Base-by-base conservation (phyloP, 2,888 invertebrate species). In the Archips xylosteana region DNA sequence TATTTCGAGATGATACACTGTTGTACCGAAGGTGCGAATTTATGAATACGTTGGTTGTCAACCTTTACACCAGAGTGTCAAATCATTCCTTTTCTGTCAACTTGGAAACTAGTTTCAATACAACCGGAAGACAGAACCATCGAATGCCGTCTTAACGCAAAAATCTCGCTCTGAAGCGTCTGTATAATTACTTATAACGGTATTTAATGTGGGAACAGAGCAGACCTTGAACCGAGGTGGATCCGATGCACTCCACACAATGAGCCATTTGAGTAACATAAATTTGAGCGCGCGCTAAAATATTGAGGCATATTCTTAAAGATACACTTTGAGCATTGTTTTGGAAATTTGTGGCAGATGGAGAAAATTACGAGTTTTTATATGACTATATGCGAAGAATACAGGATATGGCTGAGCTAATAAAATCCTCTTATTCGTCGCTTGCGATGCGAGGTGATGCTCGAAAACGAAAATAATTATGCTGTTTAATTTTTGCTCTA, bases 161-260 rank as follows among this genome's bases (percentile, higher is more conserved):
- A 71, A 71, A 70, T 42, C 63, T 70, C 63, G 36, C n/a, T 70
- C 3, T 39, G 9, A 47, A 64, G 61, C 32, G 23, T 36, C 65
- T 45, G 34, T 59, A 23, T 60, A 61, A 59, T 64, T 59, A 57
- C 42, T 42, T 32, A 39, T 54, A 71, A 59, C 65, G 64, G 71
- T 10, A 64, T 64, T 63, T 63, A 63, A 45, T 70, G 70, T 70
- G 70, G 63, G 70, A 70, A 70, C 70, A 34, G 69, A 23, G 12
- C 45, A 72, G 62, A 54, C 68, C 69, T 73, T 69, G 73, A 73
- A 73, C 73, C 67, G 32, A 2, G 4, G n/a, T 61, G 9, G 23
- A 68, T 34, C 23, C 36, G 45, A 32, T 69, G 73, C 68, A 70
- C 54, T 39, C 49, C 15, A 51, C 54, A 70, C 70, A 70, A 70